Conservation (phyloP, 2,888 invertebrate species). For the Synergus laeviventris region DNA sequence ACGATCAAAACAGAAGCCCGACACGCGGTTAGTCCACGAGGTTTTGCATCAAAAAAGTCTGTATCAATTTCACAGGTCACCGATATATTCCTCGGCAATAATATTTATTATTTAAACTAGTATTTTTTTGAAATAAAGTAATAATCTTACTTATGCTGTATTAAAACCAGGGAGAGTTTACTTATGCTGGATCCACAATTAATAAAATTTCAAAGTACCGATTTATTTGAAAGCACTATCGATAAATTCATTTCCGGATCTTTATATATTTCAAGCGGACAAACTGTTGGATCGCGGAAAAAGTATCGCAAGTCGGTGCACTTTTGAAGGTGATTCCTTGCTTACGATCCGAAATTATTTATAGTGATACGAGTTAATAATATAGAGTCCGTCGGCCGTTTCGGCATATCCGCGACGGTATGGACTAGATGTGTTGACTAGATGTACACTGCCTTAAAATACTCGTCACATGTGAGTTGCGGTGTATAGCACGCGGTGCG, state of each 20-base stretch:
- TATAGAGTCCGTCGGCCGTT: constrained; percentile 32
- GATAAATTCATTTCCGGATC: not conserved
- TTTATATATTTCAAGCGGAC: not conserved
- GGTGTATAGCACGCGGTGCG: constrained; percentile 43
- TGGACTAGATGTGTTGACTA: constrained; percentile 68
- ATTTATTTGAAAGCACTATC: not conserved
- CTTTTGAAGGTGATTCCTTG: constrained; percentile 16
- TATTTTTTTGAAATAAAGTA: not conserved
- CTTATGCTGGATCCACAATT: not conserved
- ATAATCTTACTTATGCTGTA: too few species aligned
- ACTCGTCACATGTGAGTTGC: constrained; percentile 48
- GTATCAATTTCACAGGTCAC: not conserved
- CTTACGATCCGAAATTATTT: constrained; percentile 29
- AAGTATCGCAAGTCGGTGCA: constrained; percentile 21
- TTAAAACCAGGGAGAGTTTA: too few species aligned
- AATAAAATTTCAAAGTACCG: not conserved
- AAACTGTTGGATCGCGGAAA: constrained; percentile 6
- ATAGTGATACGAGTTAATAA: constrained; percentile 41
- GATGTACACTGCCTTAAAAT: constrained; percentile 64
- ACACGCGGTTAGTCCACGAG: constrained; percentile 1
- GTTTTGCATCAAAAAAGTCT: not conserved
- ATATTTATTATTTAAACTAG: not conserved
- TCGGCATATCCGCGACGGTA: constrained; percentile 43
- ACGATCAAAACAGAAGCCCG: constrained; percentile 5
- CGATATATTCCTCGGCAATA: not conserved